phyloP scores from a whole-genome alignment of 2,888 invertebrate genomes.

The Pristionchus entomophagus region DNA sequence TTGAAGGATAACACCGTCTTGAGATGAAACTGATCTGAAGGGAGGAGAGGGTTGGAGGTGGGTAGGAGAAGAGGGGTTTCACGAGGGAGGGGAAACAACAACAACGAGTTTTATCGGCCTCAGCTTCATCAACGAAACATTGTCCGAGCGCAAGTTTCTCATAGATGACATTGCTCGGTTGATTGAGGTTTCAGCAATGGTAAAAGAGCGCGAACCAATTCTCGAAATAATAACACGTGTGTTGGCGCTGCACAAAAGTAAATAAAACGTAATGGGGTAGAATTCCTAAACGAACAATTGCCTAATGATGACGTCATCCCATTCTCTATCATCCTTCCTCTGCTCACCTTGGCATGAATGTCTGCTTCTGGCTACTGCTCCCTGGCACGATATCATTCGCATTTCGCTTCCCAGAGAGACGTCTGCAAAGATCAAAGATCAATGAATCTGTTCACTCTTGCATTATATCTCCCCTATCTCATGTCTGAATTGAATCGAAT shows the following conservation, averaged over 20 bases:
- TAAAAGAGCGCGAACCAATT: too few species aligned
- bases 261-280: background rate
- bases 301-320: background rate
- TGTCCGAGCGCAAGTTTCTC: too few species aligned
- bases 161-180: too few species aligned
- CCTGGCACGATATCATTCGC: constrained; percentile 86
- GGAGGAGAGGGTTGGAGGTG: too few species aligned
- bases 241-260: background rate
- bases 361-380: constrained; percentile 73
- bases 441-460: too few species aligned
- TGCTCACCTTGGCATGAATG: constrained; percentile 71
- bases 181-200: background rate
- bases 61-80: too few species aligned
- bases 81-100: too few species aligned
- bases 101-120: too few species aligned
- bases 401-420: constrained; percentile 89
- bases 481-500: background rate
- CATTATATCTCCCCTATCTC: too few species aligned
- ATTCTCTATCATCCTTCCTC: background rate
- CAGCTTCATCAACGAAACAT: too few species aligned
- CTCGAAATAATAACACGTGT: too few species aligned
- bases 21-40: constrained; percentile 71
- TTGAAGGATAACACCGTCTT: constrained; percentile 68
- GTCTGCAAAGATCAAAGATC: constrained; percentile 88
- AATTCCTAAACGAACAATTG: too few species aligned